Evolutionary conservation across 2,888 invertebrate species (phyloP), one percentile per base, ranked within the genome.

Genomic region (Aplocera efformata): DNA sequence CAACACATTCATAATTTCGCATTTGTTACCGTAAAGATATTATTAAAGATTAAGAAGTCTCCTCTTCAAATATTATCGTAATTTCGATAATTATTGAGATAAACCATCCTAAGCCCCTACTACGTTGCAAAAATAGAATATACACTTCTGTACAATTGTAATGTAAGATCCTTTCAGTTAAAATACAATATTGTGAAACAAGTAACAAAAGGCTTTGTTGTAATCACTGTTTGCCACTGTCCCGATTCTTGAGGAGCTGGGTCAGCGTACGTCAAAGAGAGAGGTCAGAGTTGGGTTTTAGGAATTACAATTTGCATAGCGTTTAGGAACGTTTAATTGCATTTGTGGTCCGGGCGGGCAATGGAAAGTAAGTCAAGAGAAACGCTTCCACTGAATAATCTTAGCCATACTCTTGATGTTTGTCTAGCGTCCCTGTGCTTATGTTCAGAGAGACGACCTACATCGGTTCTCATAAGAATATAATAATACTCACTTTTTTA

Each of bases 231-330:
- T 32, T 13, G 8, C 33, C 33, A 40, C 33, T 25, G 13, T 17
- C 13, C 5, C 13, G 13, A 17, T 29, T 33, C 9, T 32, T 5
- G 20, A 26, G 31, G 44, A 37, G 32, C 51, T 57, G 56, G 63
- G 53, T 58, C 59, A 62, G 50, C 50, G 42, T 29, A 44, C 44
- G 31, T 47, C 48, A 51, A 48, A 44, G 44, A 49, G 42, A 40
- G 8, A 13, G 39, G 25, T 44, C 29, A 13, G 32, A 40, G 17
- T 32, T 20, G n/a, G 37, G 32, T 29, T 29, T 30, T 24, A 21
- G 30, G 34, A 27, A 24, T 43, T 39, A 28, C 32, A 32, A 32
- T 32, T 27, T 39, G 24, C 30, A 25, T 39, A 23, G 32, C 29
- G 11, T 41, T 32, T 27, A n/a, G 27, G 30, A 21, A 10, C 24